Percentiles rank a stretch among this genome's conserved stretches.
phyloP scores from a whole-genome alignment of 2,113 vertebrate genomes.

The Cariama cristata region DNA sequence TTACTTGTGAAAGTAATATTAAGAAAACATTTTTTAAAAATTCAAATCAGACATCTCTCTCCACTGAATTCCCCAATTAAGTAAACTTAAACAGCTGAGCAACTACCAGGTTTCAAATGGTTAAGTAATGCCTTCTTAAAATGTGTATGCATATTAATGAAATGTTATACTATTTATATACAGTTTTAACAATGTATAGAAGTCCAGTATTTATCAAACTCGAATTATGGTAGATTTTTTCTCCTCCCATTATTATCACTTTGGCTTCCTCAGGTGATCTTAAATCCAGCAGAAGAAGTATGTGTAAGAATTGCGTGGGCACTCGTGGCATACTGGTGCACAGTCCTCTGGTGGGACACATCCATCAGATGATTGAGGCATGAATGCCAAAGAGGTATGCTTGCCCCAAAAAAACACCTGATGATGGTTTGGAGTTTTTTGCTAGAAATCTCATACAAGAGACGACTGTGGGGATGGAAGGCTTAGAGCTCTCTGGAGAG shows the following conservation, averaged over 20 bases:
- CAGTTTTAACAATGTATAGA: neutral
- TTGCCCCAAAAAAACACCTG: neutral
- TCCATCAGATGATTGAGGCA: rapidly evolving
- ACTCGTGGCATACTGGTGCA: neutral
- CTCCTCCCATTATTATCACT: neutral
- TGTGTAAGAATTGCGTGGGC: neutral
- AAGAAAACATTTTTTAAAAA: neutral
- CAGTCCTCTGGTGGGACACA: neutral
- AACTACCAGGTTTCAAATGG: neutral
- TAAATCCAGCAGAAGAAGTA: neutral
- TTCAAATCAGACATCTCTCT: neutral
- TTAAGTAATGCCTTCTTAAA: neutral
- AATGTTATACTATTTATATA: neutral
- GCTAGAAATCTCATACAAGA: neutral
- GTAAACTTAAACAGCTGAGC: neutral
- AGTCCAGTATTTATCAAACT: neutral
- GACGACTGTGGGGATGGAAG: neutral
- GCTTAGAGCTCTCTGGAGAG: neutral
- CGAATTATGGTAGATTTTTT: neutral
- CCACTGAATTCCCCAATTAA: neutral
- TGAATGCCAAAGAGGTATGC: rapidly evolving
- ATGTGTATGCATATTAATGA: neutral
- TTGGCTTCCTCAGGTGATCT: neutral
- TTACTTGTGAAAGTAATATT: neutral
- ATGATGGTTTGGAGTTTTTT: neutral